These are phyloP conservation scores for Rotaria sp. DNA, from an alignment of 2,888 invertebrate species.

Conservation along the genomic window DNA sequence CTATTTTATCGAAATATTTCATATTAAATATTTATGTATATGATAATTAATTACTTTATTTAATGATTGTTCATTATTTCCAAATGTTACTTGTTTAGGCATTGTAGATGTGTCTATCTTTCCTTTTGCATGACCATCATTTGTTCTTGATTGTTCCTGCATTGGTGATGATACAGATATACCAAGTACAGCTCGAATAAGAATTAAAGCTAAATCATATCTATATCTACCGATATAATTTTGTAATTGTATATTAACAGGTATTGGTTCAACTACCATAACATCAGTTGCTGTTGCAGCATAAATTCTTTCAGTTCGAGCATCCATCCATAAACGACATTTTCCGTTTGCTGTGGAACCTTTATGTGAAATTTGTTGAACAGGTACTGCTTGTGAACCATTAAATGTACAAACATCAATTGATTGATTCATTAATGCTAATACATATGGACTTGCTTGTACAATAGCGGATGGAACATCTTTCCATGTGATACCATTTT, in stretches of 20 bases:
- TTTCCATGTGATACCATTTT: not conserved
- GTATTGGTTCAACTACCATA: not conserved
- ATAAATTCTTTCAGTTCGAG: not conserved
- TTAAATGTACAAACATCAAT: constrained; percentile 27
- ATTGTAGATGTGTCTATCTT: not conserved
- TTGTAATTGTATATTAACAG: not conserved
- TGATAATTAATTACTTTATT: no score
- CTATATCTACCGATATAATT: not conserved
- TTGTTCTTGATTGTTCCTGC: not conserved
- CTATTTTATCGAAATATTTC: no score
- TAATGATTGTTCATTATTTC: constrained; percentile 14
- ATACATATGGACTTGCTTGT: not conserved
- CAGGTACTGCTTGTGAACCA: not conserved
- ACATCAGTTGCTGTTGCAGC: not conserved
- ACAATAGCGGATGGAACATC: constrained; percentile 17
- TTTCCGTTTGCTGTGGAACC: not conserved
- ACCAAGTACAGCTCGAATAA: constrained; percentile 20
- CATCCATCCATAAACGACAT: constrained; percentile 24
- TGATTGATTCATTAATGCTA: not conserved
- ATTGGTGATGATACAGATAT: not conserved
- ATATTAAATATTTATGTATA: no score
- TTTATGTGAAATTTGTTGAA: constrained; percentile 7
- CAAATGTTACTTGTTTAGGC: not conserved
- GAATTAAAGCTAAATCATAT: constrained; percentile 18
- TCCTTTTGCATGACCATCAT: not conserved